Base-by-base conservation (phyloP, 2,888 invertebrate species). In the Meliscaeva auricollis region DNA sequence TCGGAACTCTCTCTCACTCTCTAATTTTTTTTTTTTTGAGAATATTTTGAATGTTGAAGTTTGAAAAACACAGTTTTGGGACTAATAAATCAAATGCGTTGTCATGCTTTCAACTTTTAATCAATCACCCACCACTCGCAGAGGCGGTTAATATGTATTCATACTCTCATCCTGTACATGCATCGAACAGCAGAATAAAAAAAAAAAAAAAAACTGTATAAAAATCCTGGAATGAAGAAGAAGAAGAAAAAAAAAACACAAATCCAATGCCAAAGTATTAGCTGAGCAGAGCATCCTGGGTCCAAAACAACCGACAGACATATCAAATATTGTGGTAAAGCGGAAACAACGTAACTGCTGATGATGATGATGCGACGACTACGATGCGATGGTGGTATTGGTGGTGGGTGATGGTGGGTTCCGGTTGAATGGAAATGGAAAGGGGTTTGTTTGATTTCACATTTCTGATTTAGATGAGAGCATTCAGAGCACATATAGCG, bases 81-180 rank as follows among this genome's bases (percentile, higher is more conserved):
- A 85, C 85, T 85, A 85, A 85, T 85, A 85, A 85, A 85, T 85
- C 85, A 85, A 80, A 72, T 81, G 68, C 76, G 81, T 81, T 85
- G 85, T 85, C 85, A 85, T 85, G 85, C 85, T 85, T 85, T 85
- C 85, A 85, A 85, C 85, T 85, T 85, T 85, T 85, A 85, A 85
- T 85, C 85, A 85, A 85, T 85, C 85, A 85, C 68, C 81, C 68
- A 85, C 76, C 76, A 85, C 81, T 81, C 81, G 85, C 62, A 81
- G n/a, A n/a, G 81, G 85, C 81, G 85, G 85, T 85, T 81, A 85
- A 85, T 85, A 64, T 46, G 64, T 46, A 85, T 76, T 72, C 62
- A 66, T 38, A 62, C 20, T 20, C 62, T 54, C 72, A 46, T 5
- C 52, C 38, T 20, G 20, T 52, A 11, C 20, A 8, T 32, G 30